Percentiles rank a stretch among this genome's conserved stretches.
These are phyloP conservation scores for Dermatemys mawii DNA, from an alignment of 2,113 vertebrate species.

Conservation along the genomic window DNA sequence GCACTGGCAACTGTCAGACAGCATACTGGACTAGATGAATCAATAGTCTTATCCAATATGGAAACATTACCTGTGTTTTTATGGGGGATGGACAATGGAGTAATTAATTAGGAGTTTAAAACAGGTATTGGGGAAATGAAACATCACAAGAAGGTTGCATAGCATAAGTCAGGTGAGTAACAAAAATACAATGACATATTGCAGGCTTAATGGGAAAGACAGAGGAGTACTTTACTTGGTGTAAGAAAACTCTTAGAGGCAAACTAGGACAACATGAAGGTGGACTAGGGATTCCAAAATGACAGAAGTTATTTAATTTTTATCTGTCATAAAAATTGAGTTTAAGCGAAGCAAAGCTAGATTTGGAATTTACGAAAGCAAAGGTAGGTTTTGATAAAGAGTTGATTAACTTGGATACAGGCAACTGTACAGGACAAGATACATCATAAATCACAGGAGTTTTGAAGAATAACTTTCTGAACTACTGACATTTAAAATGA, in stretches of 20 bases:
- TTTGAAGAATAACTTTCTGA: not conserved
- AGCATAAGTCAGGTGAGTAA: not conserved
- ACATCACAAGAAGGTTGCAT: not conserved
- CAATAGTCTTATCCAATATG: not conserved
- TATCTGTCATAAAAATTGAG: no score
- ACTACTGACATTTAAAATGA: not conserved
- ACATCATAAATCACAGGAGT: rapidly evolving
- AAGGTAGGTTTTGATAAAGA: not conserved
- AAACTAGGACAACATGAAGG: not conserved
- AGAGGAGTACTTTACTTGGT: not conserved
- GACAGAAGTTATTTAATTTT: no score
- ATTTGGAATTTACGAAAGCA: not conserved
- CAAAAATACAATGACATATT: not conserved
- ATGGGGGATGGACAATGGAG: not conserved
- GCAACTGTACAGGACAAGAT: not conserved
- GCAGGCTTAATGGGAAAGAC: not conserved
- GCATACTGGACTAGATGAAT: not conserved
- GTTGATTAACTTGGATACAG: not conserved
- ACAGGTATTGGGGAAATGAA: not conserved
- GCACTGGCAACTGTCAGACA: rapidly evolving
- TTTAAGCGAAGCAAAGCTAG: not conserved
- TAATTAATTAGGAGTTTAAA: not conserved
- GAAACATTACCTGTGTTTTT: not conserved
- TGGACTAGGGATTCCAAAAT: not conserved
- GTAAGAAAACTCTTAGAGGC: not conserved